phyloP scores from a whole-genome alignment of 1,140 invertebrate genomes.

The Leptopilina clavipes region DNA sequence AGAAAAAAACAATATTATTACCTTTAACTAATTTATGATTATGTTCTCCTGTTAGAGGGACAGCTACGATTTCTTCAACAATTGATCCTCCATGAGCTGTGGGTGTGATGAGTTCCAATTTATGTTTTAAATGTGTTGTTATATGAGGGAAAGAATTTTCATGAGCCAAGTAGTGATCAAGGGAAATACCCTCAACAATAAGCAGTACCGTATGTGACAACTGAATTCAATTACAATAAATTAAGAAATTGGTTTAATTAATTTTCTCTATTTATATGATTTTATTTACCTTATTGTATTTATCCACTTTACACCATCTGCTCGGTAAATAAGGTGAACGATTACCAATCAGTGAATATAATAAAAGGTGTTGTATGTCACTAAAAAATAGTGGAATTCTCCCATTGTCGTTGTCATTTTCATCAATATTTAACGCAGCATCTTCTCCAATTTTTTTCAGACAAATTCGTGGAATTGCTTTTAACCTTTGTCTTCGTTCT shows the following conservation, averaged over 20 bases:
- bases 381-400: constrained; percentile 86
- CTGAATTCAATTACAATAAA: constrained; percentile 46
- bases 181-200: constrained; percentile 85
- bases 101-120: constrained; percentile 85
- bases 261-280: neutral
- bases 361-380: constrained; percentile 88
- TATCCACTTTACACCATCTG: constrained; percentile 88
- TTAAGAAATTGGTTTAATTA: neutral
- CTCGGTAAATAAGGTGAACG: constrained; percentile 80
- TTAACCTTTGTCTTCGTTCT: constrained; percentile 75
- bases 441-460: constrained; percentile 78
- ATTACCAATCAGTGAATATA: constrained; percentile 84
- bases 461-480: constrained; percentile 76
- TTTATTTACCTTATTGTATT: constrained; percentile 78
- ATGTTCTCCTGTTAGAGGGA: constrained; percentile 83
- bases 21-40: constrained; percentile 78
- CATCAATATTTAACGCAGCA: constrained; percentile 75
- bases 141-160: constrained; percentile 78
- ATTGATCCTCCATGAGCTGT: constrained; percentile 81
- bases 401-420: constrained; percentile 70
- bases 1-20: constrained; percentile 47
- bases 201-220: constrained; percentile 81
- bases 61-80: constrained; percentile 84
- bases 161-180: constrained; percentile 82
- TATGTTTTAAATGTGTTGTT: constrained; percentile 77